These are phyloP conservation scores for Diachrysia chrysitis DNA, from an alignment of 2,888 invertebrate species.

Conservation along the genomic window DNA sequence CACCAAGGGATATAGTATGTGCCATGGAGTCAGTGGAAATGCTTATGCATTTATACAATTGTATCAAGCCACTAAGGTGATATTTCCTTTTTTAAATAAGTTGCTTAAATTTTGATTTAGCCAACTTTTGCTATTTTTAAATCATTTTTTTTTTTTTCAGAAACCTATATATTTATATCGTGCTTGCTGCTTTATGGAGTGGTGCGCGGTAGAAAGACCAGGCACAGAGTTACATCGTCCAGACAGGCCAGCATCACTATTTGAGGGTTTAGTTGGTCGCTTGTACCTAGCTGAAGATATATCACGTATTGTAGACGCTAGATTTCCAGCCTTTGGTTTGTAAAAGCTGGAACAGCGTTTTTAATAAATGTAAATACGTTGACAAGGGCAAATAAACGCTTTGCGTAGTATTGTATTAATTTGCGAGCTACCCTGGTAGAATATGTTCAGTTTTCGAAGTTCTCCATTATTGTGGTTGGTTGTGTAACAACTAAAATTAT, in stretches of 20 bases:
- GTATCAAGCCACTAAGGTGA: conserved; percentile 93
- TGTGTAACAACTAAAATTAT: too few species aligned
- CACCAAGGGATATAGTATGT: conserved; percentile 95
- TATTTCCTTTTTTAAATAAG: too few species aligned
- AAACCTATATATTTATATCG: conserved; percentile 92
- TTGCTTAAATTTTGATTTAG: too few species aligned
- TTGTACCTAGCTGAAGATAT: conserved; percentile 93
- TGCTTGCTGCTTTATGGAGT: conserved; percentile 94
- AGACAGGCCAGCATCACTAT: conserved; percentile 94
- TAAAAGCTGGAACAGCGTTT: conserved; percentile 56
- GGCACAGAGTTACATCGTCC: conserved; percentile 92
- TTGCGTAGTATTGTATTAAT: too few species aligned
- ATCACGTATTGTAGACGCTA: conserved; percentile 90
- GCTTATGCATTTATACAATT: conserved; percentile 94
- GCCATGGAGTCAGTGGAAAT: conserved; percentile 97
- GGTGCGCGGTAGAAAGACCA: conserved; percentile 92
- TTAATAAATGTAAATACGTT: not conserved
- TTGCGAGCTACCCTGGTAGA: too few species aligned
- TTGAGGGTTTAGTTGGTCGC: conserved; percentile 94
- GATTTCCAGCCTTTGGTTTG: conserved; percentile 92
- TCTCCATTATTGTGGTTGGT: too few species aligned
- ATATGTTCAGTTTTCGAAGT: too few species aligned
- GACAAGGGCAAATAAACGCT: too few species aligned
- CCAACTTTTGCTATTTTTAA: too few species aligned
- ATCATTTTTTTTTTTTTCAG: conserved; percentile 78